phyloP scores from a whole-genome alignment of 2,113 vertebrate genomes.

The Vulpes ferrilata region DNA sequence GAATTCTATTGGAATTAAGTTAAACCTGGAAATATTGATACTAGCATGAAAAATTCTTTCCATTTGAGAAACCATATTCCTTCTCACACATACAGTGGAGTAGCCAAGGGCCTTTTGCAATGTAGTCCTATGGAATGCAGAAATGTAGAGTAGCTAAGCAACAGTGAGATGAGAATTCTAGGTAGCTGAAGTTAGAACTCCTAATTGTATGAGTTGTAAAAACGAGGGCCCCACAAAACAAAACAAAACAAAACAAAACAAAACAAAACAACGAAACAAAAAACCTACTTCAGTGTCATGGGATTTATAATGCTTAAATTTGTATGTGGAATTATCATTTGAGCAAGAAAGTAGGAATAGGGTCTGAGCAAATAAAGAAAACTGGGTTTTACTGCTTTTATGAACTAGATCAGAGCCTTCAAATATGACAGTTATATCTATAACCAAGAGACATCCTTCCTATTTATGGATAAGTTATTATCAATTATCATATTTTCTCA shows the following conservation, averaged over 20 bases:
- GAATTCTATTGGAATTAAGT: not conserved
- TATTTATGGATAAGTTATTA: slow-evolving; percentile 1
- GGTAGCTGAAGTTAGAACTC: not conserved
- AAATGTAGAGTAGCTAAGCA: not conserved
- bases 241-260: not conserved
- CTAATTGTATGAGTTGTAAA: not conserved
- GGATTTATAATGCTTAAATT: not conserved
- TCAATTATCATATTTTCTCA: not conserved
- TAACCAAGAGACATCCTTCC: not conserved
- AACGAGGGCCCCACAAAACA: not conserved
- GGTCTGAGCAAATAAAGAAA: not conserved
- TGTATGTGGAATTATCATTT: not conserved
- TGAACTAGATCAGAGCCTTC: not conserved
- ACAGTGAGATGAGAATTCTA: not conserved
- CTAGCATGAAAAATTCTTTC: not conserved
- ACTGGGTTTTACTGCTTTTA: not conserved
- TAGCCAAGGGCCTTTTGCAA: not conserved
- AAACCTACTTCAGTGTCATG: not conserved
- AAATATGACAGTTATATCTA: not conserved
- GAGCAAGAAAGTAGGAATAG: not conserved
- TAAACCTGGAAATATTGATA: not conserved
- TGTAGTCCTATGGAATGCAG: not conserved
- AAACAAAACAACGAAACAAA: not conserved
- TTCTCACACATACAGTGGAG: accelerated
- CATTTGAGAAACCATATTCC: not conserved